Evolutionary conservation across 2,113 vertebrate species (phyloP).

Genomic region (Noctilio leporinus): DNA sequence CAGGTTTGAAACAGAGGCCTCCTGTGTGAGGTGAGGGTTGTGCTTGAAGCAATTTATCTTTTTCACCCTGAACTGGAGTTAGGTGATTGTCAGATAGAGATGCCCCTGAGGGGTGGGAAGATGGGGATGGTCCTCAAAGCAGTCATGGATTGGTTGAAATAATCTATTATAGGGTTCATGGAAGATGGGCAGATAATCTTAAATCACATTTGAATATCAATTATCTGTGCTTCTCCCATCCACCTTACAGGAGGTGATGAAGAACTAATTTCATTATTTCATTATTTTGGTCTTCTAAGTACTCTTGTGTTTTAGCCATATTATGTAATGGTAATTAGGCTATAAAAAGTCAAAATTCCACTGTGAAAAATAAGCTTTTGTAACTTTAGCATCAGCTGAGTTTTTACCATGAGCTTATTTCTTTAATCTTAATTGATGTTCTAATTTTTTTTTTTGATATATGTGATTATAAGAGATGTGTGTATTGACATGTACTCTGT

Average conservation of each 20-base stretch:
- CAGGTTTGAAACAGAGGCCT: neutral
- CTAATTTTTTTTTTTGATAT: neutral
- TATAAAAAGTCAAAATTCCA: neutral
- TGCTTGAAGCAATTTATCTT: neutral
- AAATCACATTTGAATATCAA: neutral
- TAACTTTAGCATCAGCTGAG: neutral
- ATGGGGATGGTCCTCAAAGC: neutral
- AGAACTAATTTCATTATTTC: neutral
- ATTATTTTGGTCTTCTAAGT: neutral
- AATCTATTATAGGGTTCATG: neutral
- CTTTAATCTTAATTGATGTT: neutral
- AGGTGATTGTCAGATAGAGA: neutral
- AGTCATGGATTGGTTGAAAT: neutral
- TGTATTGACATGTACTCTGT: neutral
- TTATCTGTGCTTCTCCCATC: neutral
- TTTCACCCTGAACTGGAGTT: neutral
- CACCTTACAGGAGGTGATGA: neutral
- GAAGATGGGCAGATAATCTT: neutral
- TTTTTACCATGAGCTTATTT: neutral
- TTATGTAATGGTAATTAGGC: neutral
- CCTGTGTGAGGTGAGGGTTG: neutral
- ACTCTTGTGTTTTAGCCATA: neutral
- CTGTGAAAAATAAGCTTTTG: conserved; percentile 24
- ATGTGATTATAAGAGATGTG: neutral
- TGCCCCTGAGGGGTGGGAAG: neutral